These are phyloP conservation scores for human DNA, from an alignment of 2,113 vertebrate genomes.

Conservation along the genomic window GRCh38 chr16:85694501-85695000, in stretches of 20 bases:
- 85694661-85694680: too few species aligned
- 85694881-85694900: neutral
- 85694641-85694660: too few species aligned
- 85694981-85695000: rapidly evolving
- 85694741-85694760: too few species aligned
- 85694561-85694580: too few species aligned
- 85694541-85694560: too few species aligned
- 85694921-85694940: rapidly evolving
- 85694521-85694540: neutral
- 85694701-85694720: too few species aligned
- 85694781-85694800: neutral
- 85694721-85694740: too few species aligned
- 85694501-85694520: neutral
- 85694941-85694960: rapidly evolving
- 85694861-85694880: neutral
- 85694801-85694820: neutral
- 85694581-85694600: too few species aligned
- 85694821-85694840: rapidly evolving
- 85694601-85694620: too few species aligned
- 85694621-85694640: too few species aligned
- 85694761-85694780: too few species aligned
- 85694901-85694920: neutral
- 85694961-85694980: rapidly evolving
- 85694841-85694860: neutral
- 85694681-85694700: too few species aligned